A percentile compares a stretch with the other conserved stretches of the same genome.
Evolutionary conservation across 2,797 vertebrate genomes (phyloP).

Genomic region (Neopelma chrysocephalum): DNA sequence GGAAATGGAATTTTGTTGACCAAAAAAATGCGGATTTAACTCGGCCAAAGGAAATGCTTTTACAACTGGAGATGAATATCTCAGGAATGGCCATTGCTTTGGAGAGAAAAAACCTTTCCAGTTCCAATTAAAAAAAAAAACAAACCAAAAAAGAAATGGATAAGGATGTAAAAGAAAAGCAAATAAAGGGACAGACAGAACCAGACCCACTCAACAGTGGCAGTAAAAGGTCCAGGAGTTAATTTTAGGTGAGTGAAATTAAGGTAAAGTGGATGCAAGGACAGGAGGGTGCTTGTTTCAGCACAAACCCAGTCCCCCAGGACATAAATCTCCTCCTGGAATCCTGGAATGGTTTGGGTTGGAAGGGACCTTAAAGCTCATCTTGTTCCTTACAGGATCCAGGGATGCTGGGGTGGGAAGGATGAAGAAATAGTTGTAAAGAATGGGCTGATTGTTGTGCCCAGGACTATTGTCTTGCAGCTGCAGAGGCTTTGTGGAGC

Average conservation of each 20-base stretch:
- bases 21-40: slow-evolving; percentile 10
- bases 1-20: slow-evolving; percentile 55
- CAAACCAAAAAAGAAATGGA: not conserved
- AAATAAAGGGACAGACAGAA: not conserved
- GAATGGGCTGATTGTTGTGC: slow-evolving; percentile 44
- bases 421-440: not conserved
- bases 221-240: not conserved
- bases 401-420: not conserved
- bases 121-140: not conserved
- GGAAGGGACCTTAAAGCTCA: not conserved
- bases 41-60: slow-evolving; percentile 48
- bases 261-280: not conserved
- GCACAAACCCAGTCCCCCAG: not conserved
- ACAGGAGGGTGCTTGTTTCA: not conserved
- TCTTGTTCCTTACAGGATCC: not conserved
- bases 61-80: slow-evolving; percentile 5
- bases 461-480: slow-evolving; percentile 45
- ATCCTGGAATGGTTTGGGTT: not conserved
- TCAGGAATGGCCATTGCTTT: slow-evolving; percentile 10
- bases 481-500: slow-evolving; percentile 20
- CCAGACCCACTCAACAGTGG: not conserved
- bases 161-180: not conserved
- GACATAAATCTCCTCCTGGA: not conserved
- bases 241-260: not conserved
- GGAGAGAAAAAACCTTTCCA: not conserved